Percentiles rank a stretch among this genome's conserved stretches.
phyloP scores from a whole-genome alignment of 2,113 vertebrate genomes.

The Carassius gibelio region DNA sequence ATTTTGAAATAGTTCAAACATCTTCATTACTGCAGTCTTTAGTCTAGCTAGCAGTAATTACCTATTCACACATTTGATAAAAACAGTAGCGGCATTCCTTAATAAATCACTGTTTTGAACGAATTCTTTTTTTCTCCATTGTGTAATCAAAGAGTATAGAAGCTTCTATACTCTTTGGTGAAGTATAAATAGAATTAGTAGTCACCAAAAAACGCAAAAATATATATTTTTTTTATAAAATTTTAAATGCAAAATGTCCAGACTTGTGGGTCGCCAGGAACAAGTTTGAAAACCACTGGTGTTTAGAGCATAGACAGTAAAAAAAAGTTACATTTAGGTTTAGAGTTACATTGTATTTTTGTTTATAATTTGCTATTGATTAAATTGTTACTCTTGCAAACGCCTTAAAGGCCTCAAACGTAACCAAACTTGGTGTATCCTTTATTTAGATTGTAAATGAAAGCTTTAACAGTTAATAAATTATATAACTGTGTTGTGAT shows the following conservation, averaged over 20 bases:
- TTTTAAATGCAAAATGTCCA: too few species aligned
- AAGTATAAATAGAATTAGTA: background rate
- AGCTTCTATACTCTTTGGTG: too few species aligned
- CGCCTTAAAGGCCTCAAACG: background rate
- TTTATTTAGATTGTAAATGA: background rate
- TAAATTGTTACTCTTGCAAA: background rate
- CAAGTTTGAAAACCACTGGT: background rate
- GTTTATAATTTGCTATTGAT: background rate
- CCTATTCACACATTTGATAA: background rate
- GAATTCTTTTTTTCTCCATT: background rate
- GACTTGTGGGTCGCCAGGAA: too few species aligned
- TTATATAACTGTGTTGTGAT: background rate
- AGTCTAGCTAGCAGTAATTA: background rate
- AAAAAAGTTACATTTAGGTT: too few species aligned
- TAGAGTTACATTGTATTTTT: background rate
- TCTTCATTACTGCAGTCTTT: background rate
- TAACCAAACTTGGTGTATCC: background rate
- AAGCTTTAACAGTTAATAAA: background rate
- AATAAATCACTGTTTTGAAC: background rate
- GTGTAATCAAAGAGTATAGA: background rate
- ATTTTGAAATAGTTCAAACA: background rate
- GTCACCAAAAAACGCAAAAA: background rate
- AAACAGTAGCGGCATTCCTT: background rate
- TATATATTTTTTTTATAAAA: too few species aligned
- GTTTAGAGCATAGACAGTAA: background rate